Conservation (phyloP, 2,113 vertebrate species). For the Marmota monax region DNA sequence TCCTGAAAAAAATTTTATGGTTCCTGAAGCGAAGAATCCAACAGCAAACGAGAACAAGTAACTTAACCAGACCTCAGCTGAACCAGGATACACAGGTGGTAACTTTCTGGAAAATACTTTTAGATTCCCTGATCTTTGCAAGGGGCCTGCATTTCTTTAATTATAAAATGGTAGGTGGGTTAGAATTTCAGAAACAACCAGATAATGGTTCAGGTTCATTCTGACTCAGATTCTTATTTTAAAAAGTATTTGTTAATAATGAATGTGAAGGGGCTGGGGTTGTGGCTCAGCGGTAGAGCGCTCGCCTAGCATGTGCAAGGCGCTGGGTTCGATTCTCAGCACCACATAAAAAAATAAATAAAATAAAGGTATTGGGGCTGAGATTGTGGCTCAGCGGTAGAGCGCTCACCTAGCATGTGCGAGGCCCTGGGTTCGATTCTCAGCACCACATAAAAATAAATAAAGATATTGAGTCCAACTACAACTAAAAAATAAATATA, state of each 20-base stretch:
- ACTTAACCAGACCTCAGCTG: neutral
- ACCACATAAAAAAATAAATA: too few relatives aligned
- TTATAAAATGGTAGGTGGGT: neutral
- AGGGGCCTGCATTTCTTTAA: neutral
- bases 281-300: too few relatives aligned
- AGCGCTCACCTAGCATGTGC: too few relatives aligned
- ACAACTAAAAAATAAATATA: too few relatives aligned
- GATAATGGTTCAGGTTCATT: neutral
- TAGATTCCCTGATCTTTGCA: neutral
- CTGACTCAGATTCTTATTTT: neutral
- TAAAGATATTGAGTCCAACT: too few relatives aligned
- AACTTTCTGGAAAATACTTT: neutral
- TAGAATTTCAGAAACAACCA: neutral
- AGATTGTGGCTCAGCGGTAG: too few relatives aligned
- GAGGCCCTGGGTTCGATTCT: too few relatives aligned
- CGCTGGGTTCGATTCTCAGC: too few relatives aligned
- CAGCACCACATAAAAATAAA: too few relatives aligned
- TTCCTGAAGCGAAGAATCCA: neutral
- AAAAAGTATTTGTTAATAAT: neutral
- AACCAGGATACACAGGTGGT: neutral
- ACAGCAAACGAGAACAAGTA: neutral
- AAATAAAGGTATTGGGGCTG: too few relatives aligned
- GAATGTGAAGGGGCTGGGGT: neutral
- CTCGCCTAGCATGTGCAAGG: too few relatives aligned
- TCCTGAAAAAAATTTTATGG: neutral